Percentiles rank a stretch among this genome's conserved stretches.
Conservation (phyloP, 2,888 invertebrate species). For the Drosophila rellima region DNA sequence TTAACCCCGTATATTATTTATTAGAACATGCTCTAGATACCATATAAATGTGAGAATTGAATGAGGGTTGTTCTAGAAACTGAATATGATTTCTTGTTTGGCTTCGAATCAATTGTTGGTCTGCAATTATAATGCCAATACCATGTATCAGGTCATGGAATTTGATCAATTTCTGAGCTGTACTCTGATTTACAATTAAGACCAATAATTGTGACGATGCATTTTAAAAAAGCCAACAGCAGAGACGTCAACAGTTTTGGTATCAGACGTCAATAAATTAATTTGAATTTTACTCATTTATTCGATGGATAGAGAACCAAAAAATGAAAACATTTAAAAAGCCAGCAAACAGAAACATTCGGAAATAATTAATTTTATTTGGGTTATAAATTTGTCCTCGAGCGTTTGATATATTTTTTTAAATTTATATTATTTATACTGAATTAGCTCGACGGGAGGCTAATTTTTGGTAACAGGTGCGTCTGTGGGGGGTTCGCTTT, state of each 20-base stretch:
- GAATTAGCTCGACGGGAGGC: slow-evolving; percentile 17
- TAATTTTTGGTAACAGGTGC: slow-evolving; percentile 65
- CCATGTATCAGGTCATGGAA: slow-evolving; percentile 4
- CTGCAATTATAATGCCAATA: slow-evolving; percentile 20
- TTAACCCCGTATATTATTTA: neutral
- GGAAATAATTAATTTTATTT: slow-evolving; percentile 30
- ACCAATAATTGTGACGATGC: neutral
- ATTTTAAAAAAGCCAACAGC: neutral
- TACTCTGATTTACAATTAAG: neutral
- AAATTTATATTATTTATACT: slow-evolving; percentile 21
- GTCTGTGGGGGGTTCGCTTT: too few relatives aligned
- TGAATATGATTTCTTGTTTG: neutral
- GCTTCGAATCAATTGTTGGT: neutral
- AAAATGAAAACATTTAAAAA: slow-evolving; percentile 3
- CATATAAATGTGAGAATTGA: neutral
- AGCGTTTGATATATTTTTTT: slow-evolving; percentile 23
- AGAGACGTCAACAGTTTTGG: slow-evolving; percentile 26
- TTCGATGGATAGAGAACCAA: slow-evolving; percentile 4
- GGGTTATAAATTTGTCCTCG: slow-evolving; percentile 17
- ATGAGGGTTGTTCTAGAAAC: neutral
- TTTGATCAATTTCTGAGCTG: neutral
- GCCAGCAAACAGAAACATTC: slow-evolving; percentile 1
- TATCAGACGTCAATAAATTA: slow-evolving; percentile 37
- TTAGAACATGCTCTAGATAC: neutral
- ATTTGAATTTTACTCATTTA: slow-evolving; percentile 19